phyloP scores from a whole-genome alignment of 2,888 invertebrate genomes.

The Ophonus ardosiacus region DNA sequence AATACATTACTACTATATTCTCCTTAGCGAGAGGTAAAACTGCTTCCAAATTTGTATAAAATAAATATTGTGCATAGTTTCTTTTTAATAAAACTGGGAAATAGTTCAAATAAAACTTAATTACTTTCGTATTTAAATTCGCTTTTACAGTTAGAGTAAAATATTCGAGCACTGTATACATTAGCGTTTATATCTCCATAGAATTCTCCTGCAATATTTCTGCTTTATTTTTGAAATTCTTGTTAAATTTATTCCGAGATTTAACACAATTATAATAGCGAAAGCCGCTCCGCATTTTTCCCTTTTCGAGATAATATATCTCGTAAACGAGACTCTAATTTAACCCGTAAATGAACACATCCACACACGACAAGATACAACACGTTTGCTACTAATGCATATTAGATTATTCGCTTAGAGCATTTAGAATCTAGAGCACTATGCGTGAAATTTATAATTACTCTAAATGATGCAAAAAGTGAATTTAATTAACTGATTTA shows the following conservation, averaged over 20 bases:
- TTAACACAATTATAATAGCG: conserved; percentile 33
- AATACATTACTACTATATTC: too few species aligned
- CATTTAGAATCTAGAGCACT: not conserved
- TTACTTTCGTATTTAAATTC: not conserved
- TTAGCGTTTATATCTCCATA: not conserved
- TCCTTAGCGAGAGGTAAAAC: too few species aligned
- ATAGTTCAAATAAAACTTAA: not conserved
- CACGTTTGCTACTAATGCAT: not conserved
- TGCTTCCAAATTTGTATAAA: too few species aligned
- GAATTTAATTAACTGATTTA: conserved; percentile 57
- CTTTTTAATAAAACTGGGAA: not conserved
- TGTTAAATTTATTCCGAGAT: not conserved
- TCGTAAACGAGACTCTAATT: conserved; percentile 25
- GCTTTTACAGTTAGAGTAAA: not conserved
- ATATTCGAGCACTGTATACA: not conserved
- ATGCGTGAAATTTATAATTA: conserved; percentile 60
- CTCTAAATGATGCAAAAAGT: conserved; percentile 57
- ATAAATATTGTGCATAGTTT: not conserved
- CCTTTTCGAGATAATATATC: not conserved
- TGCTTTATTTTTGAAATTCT: not conserved
- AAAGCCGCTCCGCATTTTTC: conserved; percentile 24
- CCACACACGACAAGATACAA: not conserved
- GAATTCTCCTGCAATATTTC: not conserved
- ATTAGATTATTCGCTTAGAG: conserved; percentile 38
- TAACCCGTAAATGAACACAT: conserved; percentile 40